These are phyloP conservation scores for Procambarus virginalis DNA, from an alignment of 1,140 invertebrate species.

Conservation along the genomic window DNA sequence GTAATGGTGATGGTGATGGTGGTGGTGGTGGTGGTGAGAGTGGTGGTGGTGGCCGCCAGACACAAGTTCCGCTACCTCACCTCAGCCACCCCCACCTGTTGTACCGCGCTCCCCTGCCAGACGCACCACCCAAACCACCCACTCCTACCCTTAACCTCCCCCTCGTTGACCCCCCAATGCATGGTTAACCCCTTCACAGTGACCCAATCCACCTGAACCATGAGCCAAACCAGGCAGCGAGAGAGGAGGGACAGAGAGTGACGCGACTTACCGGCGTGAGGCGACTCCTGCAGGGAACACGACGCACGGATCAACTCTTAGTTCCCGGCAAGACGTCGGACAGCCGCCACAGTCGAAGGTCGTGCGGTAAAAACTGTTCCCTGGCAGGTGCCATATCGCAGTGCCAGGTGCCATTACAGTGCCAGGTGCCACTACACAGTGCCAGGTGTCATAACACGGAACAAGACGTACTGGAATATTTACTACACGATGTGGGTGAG, in stretches of 20 bases:
- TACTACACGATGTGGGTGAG: no score
- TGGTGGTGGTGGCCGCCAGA: background rate
- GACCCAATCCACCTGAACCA: background rate
- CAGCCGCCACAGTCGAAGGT: background rate
- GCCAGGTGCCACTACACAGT: no score
- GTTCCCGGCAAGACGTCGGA: constrained; percentile 19
- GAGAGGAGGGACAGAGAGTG: background rate
- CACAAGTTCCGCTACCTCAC: constrained; percentile 41
- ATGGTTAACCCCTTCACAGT: background rate
- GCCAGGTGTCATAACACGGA: background rate
- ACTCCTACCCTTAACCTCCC: no score
- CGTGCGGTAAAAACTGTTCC: constrained; percentile 3
- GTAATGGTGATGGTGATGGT: background rate
- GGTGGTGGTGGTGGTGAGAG: background rate
- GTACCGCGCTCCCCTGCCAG: constrained; percentile 28
- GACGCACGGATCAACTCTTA: background rate
- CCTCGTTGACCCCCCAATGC: no score
- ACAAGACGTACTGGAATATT: background rate
- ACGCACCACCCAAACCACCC: constrained; percentile 9
- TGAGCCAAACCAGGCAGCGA: background rate
- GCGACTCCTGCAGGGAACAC: background rate
- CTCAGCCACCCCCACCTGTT: constrained; percentile 35
- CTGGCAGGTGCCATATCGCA: no score
- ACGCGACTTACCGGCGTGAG: background rate
- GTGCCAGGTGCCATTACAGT: background rate